Base-by-base conservation (phyloP, 2,113 vertebrate genomes). In the Psephotus haematonotus region DNA sequence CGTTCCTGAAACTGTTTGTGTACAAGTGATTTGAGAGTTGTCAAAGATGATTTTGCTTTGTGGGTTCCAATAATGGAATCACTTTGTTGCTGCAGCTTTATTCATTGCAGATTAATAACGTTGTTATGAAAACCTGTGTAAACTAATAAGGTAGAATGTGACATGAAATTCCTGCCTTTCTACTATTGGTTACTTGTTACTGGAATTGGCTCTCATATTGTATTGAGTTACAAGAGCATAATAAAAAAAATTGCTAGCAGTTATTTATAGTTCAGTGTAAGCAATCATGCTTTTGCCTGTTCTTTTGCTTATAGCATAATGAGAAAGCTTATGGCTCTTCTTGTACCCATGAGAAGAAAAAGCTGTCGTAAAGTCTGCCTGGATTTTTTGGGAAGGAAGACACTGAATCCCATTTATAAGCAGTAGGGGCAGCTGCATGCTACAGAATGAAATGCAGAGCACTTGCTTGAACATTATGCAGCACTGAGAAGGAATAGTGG, bases 71-170 rank as follows among this genome's bases (percentile, higher is more conserved):
- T 77, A 96, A 63, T 44, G 6, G 29, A 92, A 92, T 86, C 0
- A 3, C 69, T 92, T 89, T 91, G 43, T 90, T 63, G 25, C 82
- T 96, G 84, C 70, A 57, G 16, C 52, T 78, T 69, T 63, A 59
- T 95, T 93, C 44, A 35, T 71, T 63, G 65, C 60, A 74, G 92
- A 81, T 91, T 47, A 94, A 86, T 81, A 84, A 87, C 53, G 35
- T 64, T 74, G 47, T 93, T 87, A 86, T 80, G 93, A 97, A 95
- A 96, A 91, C 24, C 28, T 69, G 18, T 93, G 75, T 92, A 80
- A 95, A 92, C 63, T 90, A 94, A 70, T 93, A 94, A 93, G 78
- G 50, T 85, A 78, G 64, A 93, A 72, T 33, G 29, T 81, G 68
- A 43, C 60, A 60, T 55, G 55, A 86, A 92, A 44, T 44, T 69